Conservation (phyloP, 2,888 invertebrate species). For the Mesopsocus fuscifrons region DNA sequence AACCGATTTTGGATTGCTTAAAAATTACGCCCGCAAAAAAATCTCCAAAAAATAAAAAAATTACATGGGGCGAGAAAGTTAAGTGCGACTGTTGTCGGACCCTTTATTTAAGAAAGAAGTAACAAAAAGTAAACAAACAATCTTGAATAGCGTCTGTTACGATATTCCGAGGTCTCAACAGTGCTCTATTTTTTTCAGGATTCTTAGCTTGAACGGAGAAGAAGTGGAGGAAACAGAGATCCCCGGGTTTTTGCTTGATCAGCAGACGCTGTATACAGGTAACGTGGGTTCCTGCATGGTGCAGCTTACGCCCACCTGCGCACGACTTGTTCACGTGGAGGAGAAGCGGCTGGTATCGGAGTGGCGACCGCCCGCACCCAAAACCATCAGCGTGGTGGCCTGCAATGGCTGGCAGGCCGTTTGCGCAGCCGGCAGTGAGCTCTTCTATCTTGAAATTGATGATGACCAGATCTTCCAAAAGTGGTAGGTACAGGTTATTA, state of each 20-base stretch:
- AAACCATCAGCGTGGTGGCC: conserved; percentile 72
- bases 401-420: conserved; percentile 59
- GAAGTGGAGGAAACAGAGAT: conserved; percentile 97
- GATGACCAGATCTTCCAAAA: conserved; percentile 41
- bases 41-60: too few species aligned
- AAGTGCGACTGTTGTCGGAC: too few species aligned
- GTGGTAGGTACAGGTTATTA: conserved; percentile 28
- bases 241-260: conserved; percentile 73
- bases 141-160: too few species aligned
- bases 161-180: too few species aligned
- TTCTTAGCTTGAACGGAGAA: conserved; percentile 76
- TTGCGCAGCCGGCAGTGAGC: conserved; percentile 69
- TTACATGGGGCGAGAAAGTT: too few species aligned
- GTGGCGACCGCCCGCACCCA: conserved; percentile 48
- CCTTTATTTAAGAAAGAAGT: too few species aligned
- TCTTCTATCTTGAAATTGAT: conserved; percentile 63
- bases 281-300: conserved; percentile 76
- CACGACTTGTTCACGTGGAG: conserved; percentile 47
- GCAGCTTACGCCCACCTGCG: conserved; percentile 53
- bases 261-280: conserved; percentile 87
- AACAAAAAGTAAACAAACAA: too few species aligned
- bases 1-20: too few species aligned
- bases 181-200: conserved; percentile 36
- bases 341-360: conserved; percentile 43
- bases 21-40: too few species aligned